These are phyloP conservation scores for Helicoverpa armigera DNA, from an alignment of 1,140 invertebrate species.

Conservation along the genomic window DNA sequence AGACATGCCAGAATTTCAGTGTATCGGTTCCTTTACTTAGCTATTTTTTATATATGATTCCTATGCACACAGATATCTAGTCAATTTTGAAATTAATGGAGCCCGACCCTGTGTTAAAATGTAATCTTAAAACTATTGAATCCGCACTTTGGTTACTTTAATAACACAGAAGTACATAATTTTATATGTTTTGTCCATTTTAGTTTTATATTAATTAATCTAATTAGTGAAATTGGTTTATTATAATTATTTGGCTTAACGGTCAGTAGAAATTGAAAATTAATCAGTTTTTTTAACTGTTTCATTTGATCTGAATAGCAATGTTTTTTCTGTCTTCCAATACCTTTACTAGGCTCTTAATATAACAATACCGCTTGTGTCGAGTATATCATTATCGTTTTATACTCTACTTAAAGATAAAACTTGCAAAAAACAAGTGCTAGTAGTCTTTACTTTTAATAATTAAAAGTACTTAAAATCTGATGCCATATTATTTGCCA, in stretches of 20 bases:
- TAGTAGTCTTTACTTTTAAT: slow-evolving; percentile 73
- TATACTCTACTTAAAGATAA: slow-evolving; percentile 55
- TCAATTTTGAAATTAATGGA: slow-evolving; percentile 85
- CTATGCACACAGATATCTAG: slow-evolving; percentile 86
- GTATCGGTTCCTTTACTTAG: slow-evolving; percentile 86
- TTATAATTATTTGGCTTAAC: slow-evolving; percentile 75
- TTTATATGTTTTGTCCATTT: slow-evolving; percentile 80
- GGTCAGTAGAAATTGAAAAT: slow-evolving; percentile 77
- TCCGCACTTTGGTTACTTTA: slow-evolving; percentile 74
- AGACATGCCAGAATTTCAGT: slow-evolving; percentile 81
- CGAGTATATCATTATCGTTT: slow-evolving; percentile 51
- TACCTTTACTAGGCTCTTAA: slow-evolving; percentile 70
- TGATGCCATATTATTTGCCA: slow-evolving; percentile 86
- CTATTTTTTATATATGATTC: slow-evolving; percentile 85
- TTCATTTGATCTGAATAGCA: slow-evolving; percentile 83
- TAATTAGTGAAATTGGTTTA: slow-evolving; percentile 80
- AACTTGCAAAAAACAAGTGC: slow-evolving; percentile 53
- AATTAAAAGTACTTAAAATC: slow-evolving; percentile 84
- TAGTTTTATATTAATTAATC: slow-evolving; percentile 72
- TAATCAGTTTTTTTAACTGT: slow-evolving; percentile 69
- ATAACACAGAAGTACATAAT: slow-evolving; percentile 81
- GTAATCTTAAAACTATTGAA: slow-evolving; percentile 69
- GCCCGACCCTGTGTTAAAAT: slow-evolving; percentile 75
- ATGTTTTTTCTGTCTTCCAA: slow-evolving; percentile 85
- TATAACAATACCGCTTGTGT: slow-evolving; percentile 60